Conservation (phyloP, 2,888 invertebrate genomes). For the Drosophila niveifrons region DNA sequence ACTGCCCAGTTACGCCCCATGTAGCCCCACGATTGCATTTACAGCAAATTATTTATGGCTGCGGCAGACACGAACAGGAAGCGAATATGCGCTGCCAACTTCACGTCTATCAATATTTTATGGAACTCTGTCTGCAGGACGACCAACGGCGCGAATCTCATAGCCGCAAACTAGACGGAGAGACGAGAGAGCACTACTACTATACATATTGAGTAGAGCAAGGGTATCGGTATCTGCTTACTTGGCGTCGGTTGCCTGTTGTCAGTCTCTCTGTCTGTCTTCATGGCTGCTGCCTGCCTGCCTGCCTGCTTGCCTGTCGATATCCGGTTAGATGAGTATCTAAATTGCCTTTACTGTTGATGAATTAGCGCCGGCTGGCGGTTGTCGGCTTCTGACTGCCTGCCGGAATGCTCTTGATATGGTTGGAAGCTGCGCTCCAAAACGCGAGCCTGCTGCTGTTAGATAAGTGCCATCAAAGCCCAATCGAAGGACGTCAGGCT, state of each 20-base stretch:
- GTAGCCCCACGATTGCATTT: slow-evolving; percentile 79
- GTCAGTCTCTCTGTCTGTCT: slow-evolving; percentile 18
- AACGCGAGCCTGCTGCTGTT: slow-evolving; percentile 29
- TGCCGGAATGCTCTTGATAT: slow-evolving; percentile 21
- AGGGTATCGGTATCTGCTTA: slow-evolving; percentile 63
- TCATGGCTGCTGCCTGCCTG: slow-evolving; percentile 24
- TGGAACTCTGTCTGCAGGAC: slow-evolving; percentile 78
- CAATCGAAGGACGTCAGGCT: slow-evolving; percentile 38
- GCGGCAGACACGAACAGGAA: slow-evolving; percentile 81
- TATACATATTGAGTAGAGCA: slow-evolving; percentile 26
- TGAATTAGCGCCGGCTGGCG: slow-evolving; percentile 72
- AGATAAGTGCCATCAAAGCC: slow-evolving; percentile 70
- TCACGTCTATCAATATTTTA: slow-evolving; percentile 82
- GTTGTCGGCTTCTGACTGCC: slow-evolving; percentile 39
- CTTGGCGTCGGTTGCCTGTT: slow-evolving; percentile 32
- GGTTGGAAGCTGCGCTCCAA: slow-evolving; percentile 21
- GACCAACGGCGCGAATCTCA: slow-evolving; percentile 16
- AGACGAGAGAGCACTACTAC: slow-evolving; percentile 6
- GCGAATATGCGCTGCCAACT: slow-evolving; percentile 80
- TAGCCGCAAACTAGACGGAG: slow-evolving; percentile 53
- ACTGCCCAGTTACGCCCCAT: slow-evolving; percentile 60
- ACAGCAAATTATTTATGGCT: slow-evolving; percentile 82
- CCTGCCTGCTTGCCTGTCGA: slow-evolving; percentile 71
- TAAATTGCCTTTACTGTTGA: slow-evolving; percentile 81
- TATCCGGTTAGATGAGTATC: slow-evolving; percentile 82